phyloP scores from a whole-genome alignment of 1,140 invertebrate species.

The Bicyclus anynana region DNA sequence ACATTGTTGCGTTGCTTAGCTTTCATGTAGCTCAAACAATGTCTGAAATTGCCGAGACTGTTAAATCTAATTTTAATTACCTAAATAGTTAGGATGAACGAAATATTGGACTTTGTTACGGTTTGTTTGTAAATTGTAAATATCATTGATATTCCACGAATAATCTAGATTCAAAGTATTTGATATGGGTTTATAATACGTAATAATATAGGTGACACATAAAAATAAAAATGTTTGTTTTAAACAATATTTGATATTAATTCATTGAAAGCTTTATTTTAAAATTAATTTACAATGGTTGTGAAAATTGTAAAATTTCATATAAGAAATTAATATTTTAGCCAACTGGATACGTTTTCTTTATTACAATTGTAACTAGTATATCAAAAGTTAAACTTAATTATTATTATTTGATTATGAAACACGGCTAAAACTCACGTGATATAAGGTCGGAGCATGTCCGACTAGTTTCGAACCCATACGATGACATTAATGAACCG shows the following conservation, averaged over 20 bases:
- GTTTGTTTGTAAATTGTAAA: conserved; percentile 64
- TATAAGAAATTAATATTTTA: conserved; percentile 21
- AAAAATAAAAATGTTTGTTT: background rate
- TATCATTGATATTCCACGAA: conserved; percentile 35
- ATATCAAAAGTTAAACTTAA: conserved; percentile 7
- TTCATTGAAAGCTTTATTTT: conserved; percentile 5
- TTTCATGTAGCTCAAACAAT: conserved; percentile 15
- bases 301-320: conserved; percentile 31
- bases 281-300: conserved; percentile 28
- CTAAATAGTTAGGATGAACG: conserved; percentile 55
- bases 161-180: conserved; percentile 23
- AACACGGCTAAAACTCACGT: too few species aligned
- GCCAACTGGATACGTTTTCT: conserved; percentile 13
- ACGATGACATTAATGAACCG: too few species aligned
- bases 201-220: conserved; percentile 11
- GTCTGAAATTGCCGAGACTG: conserved; percentile 30
- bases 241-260: background rate
- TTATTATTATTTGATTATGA: too few species aligned
- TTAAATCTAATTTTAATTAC: conserved; percentile 39
- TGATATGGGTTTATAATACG: conserved; percentile 18
- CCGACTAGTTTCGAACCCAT: too few species aligned
- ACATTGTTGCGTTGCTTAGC: too few species aligned
- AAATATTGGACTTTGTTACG: conserved; percentile 54
- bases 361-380: conserved; percentile 15
- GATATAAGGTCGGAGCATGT: too few species aligned